Evolutionary conservation across 2,113 vertebrate genomes (phyloP).

Genomic region (Tychaedon coryphoeus): DNA sequence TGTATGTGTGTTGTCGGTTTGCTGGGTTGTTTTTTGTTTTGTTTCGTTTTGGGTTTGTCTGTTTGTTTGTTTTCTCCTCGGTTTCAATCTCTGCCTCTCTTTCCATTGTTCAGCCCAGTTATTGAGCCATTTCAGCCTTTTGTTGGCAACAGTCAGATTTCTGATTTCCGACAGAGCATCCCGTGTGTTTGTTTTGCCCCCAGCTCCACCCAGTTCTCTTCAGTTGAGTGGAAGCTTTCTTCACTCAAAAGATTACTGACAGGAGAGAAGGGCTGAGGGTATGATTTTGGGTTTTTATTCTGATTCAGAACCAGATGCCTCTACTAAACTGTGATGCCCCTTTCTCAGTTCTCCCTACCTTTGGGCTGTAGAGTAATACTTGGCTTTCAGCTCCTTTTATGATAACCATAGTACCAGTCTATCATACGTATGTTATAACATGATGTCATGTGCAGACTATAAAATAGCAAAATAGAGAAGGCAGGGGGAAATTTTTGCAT

Average conservation of each 20-base stretch:
- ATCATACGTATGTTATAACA: conserved; percentile 37
- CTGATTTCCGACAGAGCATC: not conserved
- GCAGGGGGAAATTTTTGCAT: conserved; percentile 52
- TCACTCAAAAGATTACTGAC: not conserved
- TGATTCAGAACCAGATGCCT: conserved; percentile 24
- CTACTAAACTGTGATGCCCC: conserved; percentile 56
- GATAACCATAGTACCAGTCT: conserved; percentile 42
- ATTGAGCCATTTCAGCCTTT: conserved; percentile 60
- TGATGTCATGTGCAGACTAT: conserved; percentile 49
- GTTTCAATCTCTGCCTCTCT: conserved; percentile 50
- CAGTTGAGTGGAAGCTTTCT: not conserved
- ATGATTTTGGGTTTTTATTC: not conserved
- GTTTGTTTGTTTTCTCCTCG: not conserved
- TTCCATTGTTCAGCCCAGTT: conserved; percentile 6
- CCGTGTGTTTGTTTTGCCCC: not conserved
- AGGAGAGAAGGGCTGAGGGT: not conserved
- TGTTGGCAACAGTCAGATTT: not conserved
- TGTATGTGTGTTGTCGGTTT: not conserved
- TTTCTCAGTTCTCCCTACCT: conserved; percentile 20
- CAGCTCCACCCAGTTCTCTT: not conserved
- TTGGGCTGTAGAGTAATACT: conserved; percentile 52
- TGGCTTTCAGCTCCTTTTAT: conserved; percentile 49
- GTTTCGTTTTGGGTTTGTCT: not conserved
- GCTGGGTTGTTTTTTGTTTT: not conserved
- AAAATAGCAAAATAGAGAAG: conserved; percentile 48